Evolutionary conservation across 1,140 invertebrate species (phyloP), one percentile per base, ranked within the genome.

Genomic region (Eriosoma lanigerum): DNA sequence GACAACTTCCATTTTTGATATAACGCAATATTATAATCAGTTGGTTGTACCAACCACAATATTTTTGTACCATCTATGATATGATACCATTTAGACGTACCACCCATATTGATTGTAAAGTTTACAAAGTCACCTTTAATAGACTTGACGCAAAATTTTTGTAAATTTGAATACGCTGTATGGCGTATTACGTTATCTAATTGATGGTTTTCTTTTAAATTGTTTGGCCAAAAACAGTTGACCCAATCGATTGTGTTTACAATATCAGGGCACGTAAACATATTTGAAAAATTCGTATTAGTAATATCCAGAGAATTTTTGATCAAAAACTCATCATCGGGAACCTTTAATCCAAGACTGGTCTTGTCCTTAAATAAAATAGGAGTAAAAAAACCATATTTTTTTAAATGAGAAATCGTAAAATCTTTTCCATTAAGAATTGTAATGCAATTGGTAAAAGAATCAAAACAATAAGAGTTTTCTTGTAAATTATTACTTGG

Each of bases 71-170:
- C 97, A 87, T 93, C 92, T 13, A 98, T 86, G 82, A 99, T 96
- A 85, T 99, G 97, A 86, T 99, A 99, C 97, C 98, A 99, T 0
- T 99, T 97, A 5, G 96, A 98, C 0, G 97, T 98, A 1, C 98
- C 98, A 24, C 97, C 96, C 86, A 98, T 98, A 86, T 98, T 96
- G 64, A 99, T 95, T 85, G 99, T 97, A 86, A 98, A 99, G 86
- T 99, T 97, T 15, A 97, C 99, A 85, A 97, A 99, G 85, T 96
- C 98, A 3, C 96, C 95, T 85, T 94, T 94, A 0, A 98, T 97
- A 58, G 95, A 97, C 96, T 99, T 98, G 8, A 99, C 87, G 86
- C 96, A 98, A 85, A 99, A 99, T 83, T 98, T 98, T 86, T 94
- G 93, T 44, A 96, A 93, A 86, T 98, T 98, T 4, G 97, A 97